Evolutionary conservation across 2,888 invertebrate genomes (phyloP).

Genomic region (Andrena praecox): DNA sequence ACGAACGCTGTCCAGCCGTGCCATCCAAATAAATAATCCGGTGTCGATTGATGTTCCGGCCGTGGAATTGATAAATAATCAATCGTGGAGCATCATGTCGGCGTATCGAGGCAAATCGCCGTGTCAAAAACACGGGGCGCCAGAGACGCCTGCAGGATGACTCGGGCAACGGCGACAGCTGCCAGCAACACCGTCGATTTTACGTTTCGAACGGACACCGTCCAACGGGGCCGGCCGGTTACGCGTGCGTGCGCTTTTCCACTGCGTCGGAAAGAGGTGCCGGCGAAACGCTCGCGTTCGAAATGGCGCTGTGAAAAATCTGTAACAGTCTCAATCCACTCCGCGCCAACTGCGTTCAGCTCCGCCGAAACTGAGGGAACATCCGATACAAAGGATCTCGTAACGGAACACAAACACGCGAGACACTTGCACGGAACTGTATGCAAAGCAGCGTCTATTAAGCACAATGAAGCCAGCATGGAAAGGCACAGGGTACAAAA

Average conservation of each 20-base stretch:
- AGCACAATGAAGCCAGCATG: not conserved
- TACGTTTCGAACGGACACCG: conserved; percentile 59
- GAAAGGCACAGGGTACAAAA: not conserved
- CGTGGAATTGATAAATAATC: conserved; percentile 69
- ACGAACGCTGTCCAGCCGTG: not conserved
- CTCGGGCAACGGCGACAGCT: conserved; percentile 70
- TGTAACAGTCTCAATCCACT: not conserved
- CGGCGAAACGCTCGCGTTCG: not conserved
- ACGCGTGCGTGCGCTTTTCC: conserved; percentile 50
- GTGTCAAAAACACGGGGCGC: conserved; percentile 72
- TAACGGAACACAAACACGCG: not conserved
- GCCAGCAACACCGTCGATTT: conserved; percentile 71
- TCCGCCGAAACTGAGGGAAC: not conserved
- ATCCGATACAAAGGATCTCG: not conserved
- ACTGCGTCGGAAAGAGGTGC: conserved; percentile 34
- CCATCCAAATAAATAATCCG: conserved; percentile 52
- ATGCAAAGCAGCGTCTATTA: not conserved
- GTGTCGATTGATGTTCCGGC: conserved; percentile 54
- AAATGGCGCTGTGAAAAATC: not conserved
- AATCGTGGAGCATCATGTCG: conserved; percentile 63
- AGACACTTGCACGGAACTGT: not conserved
- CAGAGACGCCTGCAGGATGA: conserved; percentile 50
- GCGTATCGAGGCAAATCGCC: conserved; percentile 60
- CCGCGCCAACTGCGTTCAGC: not conserved
- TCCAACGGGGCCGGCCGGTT: conserved; percentile 26